Conservation (phyloP, 2,888 invertebrate species). For the Merodon equestris region DNA sequence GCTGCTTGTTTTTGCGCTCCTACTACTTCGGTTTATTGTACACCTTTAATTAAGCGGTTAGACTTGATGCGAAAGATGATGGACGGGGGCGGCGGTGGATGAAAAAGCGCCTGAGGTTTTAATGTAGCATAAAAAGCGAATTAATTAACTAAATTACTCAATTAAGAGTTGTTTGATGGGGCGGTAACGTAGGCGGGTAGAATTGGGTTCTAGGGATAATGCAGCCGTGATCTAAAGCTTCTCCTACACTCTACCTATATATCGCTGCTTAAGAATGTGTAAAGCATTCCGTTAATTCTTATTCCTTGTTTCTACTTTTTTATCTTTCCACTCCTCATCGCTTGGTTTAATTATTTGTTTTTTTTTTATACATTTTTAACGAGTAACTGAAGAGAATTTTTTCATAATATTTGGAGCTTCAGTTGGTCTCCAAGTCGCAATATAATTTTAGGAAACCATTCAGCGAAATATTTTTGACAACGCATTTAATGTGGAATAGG, state of each 20-base stretch:
- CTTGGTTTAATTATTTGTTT: constrained; percentile 13
- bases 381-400: neutral
- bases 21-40: constrained; percentile 58
- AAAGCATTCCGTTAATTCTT: constrained; percentile 61
- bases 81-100: constrained; percentile 27
- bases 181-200: neutral
- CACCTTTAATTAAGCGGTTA: constrained; percentile 68
- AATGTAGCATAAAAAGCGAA: constrained; percentile 69
- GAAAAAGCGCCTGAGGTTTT: constrained; percentile 63
- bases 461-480: too few relatives aligned
- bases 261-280: constrained; percentile 54
- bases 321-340: constrained; percentile 13
- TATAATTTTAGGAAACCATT: too few relatives aligned
- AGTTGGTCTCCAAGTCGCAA: too few relatives aligned
- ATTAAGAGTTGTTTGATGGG: constrained; percentile 51
- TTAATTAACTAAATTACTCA: constrained; percentile 69
- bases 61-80: constrained; percentile 26
- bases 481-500: too few relatives aligned
- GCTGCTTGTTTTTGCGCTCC: constrained; percentile 18
- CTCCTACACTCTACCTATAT: constrained; percentile 21
- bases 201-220: neutral
- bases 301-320: constrained; percentile 29
- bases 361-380: neutral
- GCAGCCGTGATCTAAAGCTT: constrained; percentile 15
- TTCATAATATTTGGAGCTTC: too few relatives aligned